Percentiles rank a stretch among this genome's conserved stretches.
These are phyloP conservation scores for Catharus minimus DNA, from an alignment of 2,113 vertebrate species.

Conservation along the genomic window DNA sequence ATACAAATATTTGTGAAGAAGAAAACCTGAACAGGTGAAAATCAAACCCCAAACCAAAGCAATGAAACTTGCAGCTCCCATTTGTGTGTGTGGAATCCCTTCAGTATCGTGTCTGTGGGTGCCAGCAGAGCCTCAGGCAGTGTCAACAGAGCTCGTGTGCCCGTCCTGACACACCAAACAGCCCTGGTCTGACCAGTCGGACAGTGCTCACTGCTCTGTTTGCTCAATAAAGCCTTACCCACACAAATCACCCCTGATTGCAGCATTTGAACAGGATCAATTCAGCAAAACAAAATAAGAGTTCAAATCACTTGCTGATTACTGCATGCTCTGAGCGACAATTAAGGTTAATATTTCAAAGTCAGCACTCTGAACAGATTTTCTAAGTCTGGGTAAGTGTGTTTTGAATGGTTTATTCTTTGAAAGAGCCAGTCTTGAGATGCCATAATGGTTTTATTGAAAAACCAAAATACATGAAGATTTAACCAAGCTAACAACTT, in stretches of 20 bases:
- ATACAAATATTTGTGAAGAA: background rate
- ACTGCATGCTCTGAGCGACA: background rate
- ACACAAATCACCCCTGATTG: background rate
- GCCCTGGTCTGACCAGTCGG: background rate
- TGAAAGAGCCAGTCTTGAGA: background rate
- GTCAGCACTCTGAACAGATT: background rate
- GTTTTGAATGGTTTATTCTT: background rate
- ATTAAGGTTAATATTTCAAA: slow-evolving; percentile 10
- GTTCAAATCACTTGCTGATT: background rate
- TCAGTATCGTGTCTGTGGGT: background rate
- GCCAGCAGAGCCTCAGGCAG: background rate
- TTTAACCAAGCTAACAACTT: background rate
- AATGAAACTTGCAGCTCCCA: background rate
- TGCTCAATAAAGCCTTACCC: background rate
- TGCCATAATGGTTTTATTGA: background rate
- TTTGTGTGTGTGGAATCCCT: too few species aligned
- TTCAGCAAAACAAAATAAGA: slow-evolving; percentile 8
- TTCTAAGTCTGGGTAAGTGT: background rate
- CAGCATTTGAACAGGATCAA: background rate
- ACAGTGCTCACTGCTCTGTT: background rate
- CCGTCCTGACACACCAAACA: fast-evolving
- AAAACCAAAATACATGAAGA: background rate
- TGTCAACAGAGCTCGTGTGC: background rate
- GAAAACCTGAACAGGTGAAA: background rate
- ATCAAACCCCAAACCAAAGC: background rate